phyloP scores from a whole-genome alignment of 2,797 vertebrate species.

The Falco concolor region DNA sequence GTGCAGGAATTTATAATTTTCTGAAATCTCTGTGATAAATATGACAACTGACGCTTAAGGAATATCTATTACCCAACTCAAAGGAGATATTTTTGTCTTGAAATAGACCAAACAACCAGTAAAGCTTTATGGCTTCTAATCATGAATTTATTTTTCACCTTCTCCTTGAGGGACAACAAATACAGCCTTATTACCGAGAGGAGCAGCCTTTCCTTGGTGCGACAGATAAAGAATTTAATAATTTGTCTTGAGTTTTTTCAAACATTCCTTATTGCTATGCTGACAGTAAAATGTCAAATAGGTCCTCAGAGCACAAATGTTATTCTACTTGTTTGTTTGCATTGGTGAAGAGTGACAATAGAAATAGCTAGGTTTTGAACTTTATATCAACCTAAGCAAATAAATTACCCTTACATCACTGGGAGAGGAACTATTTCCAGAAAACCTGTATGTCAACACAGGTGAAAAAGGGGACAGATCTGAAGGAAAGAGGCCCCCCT shows the following conservation, averaged over 20 bases:
- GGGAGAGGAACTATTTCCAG: not conserved
- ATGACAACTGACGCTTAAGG: not conserved
- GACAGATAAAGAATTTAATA: constrained; percentile 23
- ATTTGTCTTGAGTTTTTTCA: constrained; percentile 23
- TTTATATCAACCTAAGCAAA: not conserved
- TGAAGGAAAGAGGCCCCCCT: not conserved
- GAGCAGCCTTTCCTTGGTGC: not conserved
- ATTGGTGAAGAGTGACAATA: not conserved
- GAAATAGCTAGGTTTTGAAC: not conserved
- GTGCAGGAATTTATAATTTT: not conserved
- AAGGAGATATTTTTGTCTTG: constrained; percentile 1
- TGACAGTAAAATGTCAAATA: constrained; percentile 27
- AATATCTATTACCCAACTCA: not conserved
- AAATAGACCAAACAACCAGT: not conserved
- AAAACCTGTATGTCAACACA: not conserved
- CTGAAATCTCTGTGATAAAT: not conserved
- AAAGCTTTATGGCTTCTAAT: constrained; percentile 3
- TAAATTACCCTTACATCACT: not conserved
- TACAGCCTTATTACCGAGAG: not conserved
- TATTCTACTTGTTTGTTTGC: constrained; percentile 11
- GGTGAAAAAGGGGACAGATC: not conserved
- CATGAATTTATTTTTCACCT: constrained; percentile 24
- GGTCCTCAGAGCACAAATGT: not conserved
- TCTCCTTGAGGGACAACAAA: constrained; percentile 8
- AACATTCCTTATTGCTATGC: not conserved